Evolutionary conservation across 2,888 invertebrate genomes (phyloP).

Genomic region (Marasmarcha lunaedactyla): DNA sequence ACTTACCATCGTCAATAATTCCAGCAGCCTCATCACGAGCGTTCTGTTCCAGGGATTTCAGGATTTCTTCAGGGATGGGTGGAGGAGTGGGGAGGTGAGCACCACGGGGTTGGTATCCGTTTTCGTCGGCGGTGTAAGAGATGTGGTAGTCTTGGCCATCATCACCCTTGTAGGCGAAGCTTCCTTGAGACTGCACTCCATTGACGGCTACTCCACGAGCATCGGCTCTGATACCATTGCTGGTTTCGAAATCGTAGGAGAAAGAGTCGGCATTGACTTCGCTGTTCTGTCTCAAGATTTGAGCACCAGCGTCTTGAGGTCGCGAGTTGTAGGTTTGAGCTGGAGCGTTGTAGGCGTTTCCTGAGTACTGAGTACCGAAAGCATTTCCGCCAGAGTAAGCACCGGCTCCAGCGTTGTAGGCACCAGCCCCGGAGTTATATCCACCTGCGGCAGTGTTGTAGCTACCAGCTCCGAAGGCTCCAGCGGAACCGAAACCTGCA

Average conservation of each 20-base stretch:
- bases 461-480: constrained; percentile 17
- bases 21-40: constrained; percentile 63
- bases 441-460: constrained; percentile 14
- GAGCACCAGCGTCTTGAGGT: constrained; percentile 47
- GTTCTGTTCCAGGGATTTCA: constrained; percentile 61
- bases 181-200: constrained; percentile 60
- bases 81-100: constrained; percentile 62
- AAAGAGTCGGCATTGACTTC: constrained; percentile 60
- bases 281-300: constrained; percentile 49
- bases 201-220: constrained; percentile 57
- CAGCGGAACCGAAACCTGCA: constrained; percentile 18
- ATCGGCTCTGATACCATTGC: constrained; percentile 60
- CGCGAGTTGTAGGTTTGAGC: constrained; percentile 22
- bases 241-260: constrained; percentile 58
- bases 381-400: constrained; percentile 13
- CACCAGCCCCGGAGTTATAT: constrained; percentile 14
- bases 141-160: constrained; percentile 65
- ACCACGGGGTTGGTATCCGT: constrained; percentile 55
- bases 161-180: constrained; percentile 60
- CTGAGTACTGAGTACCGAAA: constrained; percentile 21
- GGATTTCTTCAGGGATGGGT: constrained; percentile 58
- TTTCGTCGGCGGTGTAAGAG: constrained; percentile 62
- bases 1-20: constrained; percentile 61
- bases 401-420: constrained; percentile 16
- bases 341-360: constrained; percentile 28